Evolutionary conservation across 92 coral and sea anemone genomes (phyloP).

Genomic region (Metridium senile): DNA sequence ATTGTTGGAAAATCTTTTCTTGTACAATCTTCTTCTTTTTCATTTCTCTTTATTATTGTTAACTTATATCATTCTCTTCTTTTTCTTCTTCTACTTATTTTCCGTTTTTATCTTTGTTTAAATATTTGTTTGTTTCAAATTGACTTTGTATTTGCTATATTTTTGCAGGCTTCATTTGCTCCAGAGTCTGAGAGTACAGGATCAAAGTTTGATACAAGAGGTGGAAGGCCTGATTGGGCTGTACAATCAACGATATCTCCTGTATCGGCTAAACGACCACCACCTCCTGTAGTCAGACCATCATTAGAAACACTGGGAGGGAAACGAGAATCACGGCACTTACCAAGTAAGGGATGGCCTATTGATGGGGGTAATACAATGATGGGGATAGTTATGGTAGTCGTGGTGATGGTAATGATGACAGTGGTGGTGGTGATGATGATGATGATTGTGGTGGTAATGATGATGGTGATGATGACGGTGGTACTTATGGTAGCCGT

Average conservation of each 20-base stretch:
- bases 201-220: constrained; percentile 60
- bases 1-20: too few relatives aligned
- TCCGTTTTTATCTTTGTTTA: too few relatives aligned
- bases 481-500: neutral
- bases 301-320: constrained; percentile 59
- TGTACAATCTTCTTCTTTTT: too few relatives aligned
- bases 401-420: too few relatives aligned
- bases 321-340: constrained; percentile 55
- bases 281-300: constrained; percentile 64
- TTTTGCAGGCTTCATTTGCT: constrained; percentile 64
- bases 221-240: constrained; percentile 92
- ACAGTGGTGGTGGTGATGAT: neutral
- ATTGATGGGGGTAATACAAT: too few relatives aligned
- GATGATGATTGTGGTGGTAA: too few relatives aligned
- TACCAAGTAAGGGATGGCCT: constrained; percentile 76
- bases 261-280: constrained; percentile 67
- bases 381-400: too few relatives aligned
- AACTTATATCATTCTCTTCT: too few relatives aligned
- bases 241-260: constrained; percentile 73
- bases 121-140: too few relatives aligned
- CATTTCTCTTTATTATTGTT: too few relatives aligned
- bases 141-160: neutral
- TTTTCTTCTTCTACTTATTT: too few relatives aligned
- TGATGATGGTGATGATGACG: too few relatives aligned
- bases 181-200: constrained; percentile 68